Percentiles rank a stretch among this genome's conserved stretches.
Conservation (phyloP, 2,888 invertebrate species). For the Sarcophaga carnaria region DNA sequence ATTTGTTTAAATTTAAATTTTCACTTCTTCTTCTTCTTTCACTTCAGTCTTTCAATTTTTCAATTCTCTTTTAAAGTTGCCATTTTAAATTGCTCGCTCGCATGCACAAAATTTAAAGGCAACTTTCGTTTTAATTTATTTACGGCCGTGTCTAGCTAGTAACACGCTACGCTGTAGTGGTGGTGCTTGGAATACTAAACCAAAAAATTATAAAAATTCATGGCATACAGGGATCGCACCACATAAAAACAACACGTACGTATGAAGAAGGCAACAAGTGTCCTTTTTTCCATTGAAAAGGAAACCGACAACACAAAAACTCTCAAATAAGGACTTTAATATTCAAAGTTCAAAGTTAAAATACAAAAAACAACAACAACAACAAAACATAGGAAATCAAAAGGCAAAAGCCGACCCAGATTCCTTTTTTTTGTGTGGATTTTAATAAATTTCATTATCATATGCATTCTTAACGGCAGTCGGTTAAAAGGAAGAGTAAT, state of each 20-base stretch:
- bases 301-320: background rate
- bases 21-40: too few species aligned
- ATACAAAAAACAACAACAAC: background rate
- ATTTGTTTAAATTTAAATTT: too few species aligned
- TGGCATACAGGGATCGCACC: background rate
- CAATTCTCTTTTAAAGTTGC: too few species aligned
- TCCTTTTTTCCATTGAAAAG: slow-evolving; percentile 16
- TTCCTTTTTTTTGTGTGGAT: slow-evolving; percentile 16
- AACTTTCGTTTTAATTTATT: background rate
- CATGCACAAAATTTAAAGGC: background rate
- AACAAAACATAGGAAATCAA: slow-evolving; percentile 37
- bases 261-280: slow-evolving; percentile 55
- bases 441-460: slow-evolving; percentile 53
- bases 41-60: too few species aligned
- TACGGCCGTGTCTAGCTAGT: background rate
- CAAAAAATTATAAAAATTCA: background rate
- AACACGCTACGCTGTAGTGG: background rate
- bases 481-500: background rate
- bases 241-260: background rate
- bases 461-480: background rate
- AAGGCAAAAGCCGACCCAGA: slow-evolving; percentile 68
- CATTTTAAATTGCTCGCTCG: too few species aligned
- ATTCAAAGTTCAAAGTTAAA: slow-evolving; percentile 57
- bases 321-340: slow-evolving; percentile 31
- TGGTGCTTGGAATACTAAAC: background rate